Evolutionary conservation across 2,888 invertebrate species (phyloP).

Genomic region (Lycophotia porphyrea): DNA sequence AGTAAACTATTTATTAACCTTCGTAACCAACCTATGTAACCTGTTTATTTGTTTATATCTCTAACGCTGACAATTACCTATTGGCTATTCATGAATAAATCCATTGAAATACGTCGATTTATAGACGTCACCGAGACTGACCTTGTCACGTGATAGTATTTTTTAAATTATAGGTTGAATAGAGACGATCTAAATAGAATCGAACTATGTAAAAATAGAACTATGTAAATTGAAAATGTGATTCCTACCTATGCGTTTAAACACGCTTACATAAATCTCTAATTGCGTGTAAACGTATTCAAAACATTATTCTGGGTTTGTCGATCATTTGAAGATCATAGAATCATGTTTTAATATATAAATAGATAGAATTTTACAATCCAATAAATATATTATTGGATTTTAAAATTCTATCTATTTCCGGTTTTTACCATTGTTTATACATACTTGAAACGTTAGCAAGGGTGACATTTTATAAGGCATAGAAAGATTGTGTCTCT

Average conservation of each 20-base stretch:
- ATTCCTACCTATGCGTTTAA: neutral
- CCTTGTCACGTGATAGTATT: neutral
- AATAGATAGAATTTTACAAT: too few species aligned
- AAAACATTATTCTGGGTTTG: neutral
- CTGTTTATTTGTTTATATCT: slow-evolving; percentile 18
- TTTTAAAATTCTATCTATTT: neutral
- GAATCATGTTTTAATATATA: too few species aligned
- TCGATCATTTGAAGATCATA: neutral
- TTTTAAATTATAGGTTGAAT: neutral
- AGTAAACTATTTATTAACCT: slow-evolving; percentile 22
- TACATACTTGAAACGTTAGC: neutral
- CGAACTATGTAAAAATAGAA: too few species aligned
- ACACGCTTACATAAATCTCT: neutral
- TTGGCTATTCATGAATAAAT: neutral
- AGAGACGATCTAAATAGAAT: too few species aligned
- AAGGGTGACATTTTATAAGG: neutral
- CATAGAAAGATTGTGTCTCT: too few species aligned
- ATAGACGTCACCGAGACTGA: neutral
- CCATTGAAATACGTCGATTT: neutral
- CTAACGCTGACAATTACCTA: neutral
- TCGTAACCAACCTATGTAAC: neutral
- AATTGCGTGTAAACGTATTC: neutral
- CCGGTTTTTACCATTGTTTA: neutral
- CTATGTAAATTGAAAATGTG: too few species aligned
- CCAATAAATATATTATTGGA: too few species aligned